phyloP scores from a whole-genome alignment of 2,888 invertebrate genomes.

The Eupithecia subfuscata region DNA sequence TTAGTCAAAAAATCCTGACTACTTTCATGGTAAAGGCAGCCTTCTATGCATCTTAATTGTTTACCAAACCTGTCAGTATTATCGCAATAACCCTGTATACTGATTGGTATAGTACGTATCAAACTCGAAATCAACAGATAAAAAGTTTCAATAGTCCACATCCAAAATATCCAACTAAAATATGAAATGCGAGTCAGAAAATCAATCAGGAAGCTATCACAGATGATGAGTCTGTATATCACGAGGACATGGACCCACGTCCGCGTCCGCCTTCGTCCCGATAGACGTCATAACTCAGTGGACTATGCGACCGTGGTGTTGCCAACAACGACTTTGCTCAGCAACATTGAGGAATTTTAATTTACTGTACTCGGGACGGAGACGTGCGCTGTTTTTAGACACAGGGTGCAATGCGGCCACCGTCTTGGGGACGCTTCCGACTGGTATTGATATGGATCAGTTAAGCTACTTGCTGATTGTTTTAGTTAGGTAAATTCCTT shows the following conservation, averaged over 20 bases:
- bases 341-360: not conserved
- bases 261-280: conserved; percentile 2
- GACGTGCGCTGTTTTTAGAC: not conserved
- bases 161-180: not conserved
- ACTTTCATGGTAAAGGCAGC: not conserved
- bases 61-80: too few species aligned
- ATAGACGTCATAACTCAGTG: conserved; percentile 29
- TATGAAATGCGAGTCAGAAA: not conserved
- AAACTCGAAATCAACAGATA: not conserved
- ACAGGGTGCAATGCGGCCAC: too few species aligned
- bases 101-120: not conserved
- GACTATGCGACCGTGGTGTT: conserved; percentile 7
- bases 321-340: not conserved
- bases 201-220: conserved; percentile 12
- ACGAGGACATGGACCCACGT: conserved; percentile 14
- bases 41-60: too few species aligned
- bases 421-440: too few species aligned
- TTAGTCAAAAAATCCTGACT: too few species aligned
- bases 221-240: conserved; percentile 8
- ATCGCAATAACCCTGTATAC: not conserved
- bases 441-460: too few species aligned
- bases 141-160: not conserved
- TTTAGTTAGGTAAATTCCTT: too few species aligned
- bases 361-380: not conserved
- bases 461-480: too few species aligned